Conservation (phyloP, 2,888 invertebrate species). For the Luperina nickerlii region DNA sequence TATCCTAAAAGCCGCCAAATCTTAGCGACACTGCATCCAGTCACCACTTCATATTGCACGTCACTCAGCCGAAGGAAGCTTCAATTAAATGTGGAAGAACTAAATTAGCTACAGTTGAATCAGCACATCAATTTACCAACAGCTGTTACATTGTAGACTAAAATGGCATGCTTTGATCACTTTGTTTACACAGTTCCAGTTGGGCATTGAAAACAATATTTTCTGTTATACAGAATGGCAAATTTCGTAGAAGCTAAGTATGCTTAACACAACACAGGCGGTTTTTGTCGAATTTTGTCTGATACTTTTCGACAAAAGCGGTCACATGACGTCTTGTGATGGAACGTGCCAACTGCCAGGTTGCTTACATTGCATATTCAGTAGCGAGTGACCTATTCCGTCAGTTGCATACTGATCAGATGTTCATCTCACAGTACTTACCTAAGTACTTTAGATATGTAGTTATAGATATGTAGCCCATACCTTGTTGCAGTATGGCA, state of each 20-base stretch:
- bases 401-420: conserved; percentile 5
- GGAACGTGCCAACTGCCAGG: conserved; percentile 8
- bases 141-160: conserved; percentile 40
- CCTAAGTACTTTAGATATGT: not conserved
- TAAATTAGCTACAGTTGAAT: conserved; percentile 46
- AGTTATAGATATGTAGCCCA: not conserved
- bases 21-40: not conserved
- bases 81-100: conserved; percentile 48
- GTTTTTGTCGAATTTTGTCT: not conserved
- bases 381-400: conserved; percentile 10
- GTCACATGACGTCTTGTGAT: not conserved
- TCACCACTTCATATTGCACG: conserved; percentile 26
- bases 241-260: not conserved
- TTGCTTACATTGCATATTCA: conserved; percentile 20
- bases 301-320: not conserved
- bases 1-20: not conserved
- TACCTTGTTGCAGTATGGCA: not conserved
- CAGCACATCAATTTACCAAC: conserved; percentile 46
- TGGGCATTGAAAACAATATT: conserved; percentile 15
- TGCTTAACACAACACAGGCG: not conserved
- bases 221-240: not conserved
- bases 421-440: not conserved
- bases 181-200: conserved; percentile 35
- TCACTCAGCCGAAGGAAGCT: conserved; percentile 43
- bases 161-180: conserved; percentile 30